A percentile compares a stretch with the other conserved stretches of the same genome.
These are phyloP conservation scores for Gavialis gangeticus DNA, from an alignment of 2,113 vertebrate genomes.

Conservation along the genomic window DNA sequence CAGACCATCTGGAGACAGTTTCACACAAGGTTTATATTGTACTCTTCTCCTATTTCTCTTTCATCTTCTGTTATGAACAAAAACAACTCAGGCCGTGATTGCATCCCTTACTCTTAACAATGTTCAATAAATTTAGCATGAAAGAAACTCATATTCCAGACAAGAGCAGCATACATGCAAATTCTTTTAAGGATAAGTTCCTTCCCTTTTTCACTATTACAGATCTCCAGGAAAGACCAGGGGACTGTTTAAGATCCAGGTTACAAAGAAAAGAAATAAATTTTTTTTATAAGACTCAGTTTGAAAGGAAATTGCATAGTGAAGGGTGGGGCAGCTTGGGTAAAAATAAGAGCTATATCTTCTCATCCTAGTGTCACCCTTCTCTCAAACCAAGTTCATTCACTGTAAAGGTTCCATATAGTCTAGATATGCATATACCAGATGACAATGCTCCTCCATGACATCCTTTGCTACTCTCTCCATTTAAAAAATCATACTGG, in stretches of 20 bases:
- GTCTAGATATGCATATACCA: not conserved
- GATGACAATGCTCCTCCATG: not conserved
- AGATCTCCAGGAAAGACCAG: not conserved
- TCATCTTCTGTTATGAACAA: not conserved
- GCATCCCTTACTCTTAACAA: not conserved
- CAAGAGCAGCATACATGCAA: not conserved
- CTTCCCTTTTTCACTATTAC: not conserved
- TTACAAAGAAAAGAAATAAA: not conserved
- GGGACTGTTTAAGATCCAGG: not conserved
- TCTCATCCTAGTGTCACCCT: not conserved
- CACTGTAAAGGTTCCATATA: not conserved
- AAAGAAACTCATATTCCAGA: not conserved
- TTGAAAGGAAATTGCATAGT: not conserved
- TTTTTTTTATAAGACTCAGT: not conserved
- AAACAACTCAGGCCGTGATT: not conserved
- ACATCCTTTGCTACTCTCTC: not conserved
- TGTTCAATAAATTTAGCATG: not conserved
- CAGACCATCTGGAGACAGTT: not conserved
- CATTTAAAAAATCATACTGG: not conserved
- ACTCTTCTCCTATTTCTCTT: not conserved
- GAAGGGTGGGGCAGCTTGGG: not conserved
- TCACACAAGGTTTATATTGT: not conserved
- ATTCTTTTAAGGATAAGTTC: not conserved
- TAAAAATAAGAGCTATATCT: not conserved
- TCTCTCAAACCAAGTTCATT: not conserved